phyloP scores from a whole-genome alignment of 1,140 invertebrate species.

The Bombus ignitus region DNA sequence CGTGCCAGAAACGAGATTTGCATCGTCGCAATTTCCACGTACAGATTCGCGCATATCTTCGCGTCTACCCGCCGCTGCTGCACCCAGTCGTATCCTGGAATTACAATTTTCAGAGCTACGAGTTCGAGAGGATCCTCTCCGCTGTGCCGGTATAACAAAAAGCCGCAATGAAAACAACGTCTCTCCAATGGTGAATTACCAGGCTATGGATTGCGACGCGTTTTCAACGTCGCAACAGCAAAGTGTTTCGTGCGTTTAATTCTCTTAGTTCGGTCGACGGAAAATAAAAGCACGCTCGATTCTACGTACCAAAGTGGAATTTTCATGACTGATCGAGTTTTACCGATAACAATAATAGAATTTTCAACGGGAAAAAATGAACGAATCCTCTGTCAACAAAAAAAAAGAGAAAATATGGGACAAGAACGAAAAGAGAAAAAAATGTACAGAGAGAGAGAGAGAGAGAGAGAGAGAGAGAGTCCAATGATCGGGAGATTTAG shows the following conservation, averaged over 20 bases:
- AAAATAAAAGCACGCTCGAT: neutral
- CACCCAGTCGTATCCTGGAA: conserved; percentile 12
- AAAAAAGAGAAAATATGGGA: neutral
- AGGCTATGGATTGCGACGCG: neutral
- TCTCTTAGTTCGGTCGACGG: neutral
- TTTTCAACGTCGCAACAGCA: neutral
- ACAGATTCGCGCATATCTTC: conserved; percentile 41
- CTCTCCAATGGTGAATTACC: neutral
- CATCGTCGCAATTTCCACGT: conserved; percentile 68
- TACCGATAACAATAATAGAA: conserved; percentile 35
- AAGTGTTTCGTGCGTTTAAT: neutral
- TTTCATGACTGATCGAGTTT: neutral
- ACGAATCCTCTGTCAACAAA: no score
- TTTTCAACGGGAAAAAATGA: neutral
- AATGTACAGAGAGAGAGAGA: neutral
- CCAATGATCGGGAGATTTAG: conserved; percentile 40
- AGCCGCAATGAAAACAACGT: neutral
- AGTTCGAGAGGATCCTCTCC: neutral
- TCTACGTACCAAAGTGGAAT: neutral
- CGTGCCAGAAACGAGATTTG: conserved; percentile 66
- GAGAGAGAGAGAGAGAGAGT: neutral
- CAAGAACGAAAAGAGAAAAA: neutral
- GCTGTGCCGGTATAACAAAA: neutral
- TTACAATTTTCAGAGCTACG: conserved; percentile 27
- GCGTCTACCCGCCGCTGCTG: conserved; percentile 2